These are phyloP conservation scores for Cheilosia vulpina DNA, from an alignment of 2,888 invertebrate species.

Conservation along the genomic window DNA sequence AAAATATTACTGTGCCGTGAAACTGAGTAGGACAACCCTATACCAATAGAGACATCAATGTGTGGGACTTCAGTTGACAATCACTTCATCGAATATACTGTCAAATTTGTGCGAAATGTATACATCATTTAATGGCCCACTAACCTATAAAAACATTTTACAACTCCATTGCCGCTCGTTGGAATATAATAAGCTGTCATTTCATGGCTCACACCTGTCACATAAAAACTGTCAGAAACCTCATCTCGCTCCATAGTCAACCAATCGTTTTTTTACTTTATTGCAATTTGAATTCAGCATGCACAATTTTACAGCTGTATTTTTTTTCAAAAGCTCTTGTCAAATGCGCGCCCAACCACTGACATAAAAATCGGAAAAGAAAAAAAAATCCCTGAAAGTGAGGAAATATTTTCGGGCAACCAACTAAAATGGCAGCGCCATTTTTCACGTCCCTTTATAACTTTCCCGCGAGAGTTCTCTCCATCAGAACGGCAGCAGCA, in stretches of 20 bases:
- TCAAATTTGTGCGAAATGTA: slow-evolving; percentile 4
- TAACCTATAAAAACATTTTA: slow-evolving; percentile 52
- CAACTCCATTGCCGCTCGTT: slow-evolving; percentile 25
- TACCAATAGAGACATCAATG: neutral
- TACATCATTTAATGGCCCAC: slow-evolving; percentile 33
- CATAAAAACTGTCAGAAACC: slow-evolving; percentile 42
- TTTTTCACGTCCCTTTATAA: slow-evolving; percentile 26
- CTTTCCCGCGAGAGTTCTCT: neutral
- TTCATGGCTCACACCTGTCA: slow-evolving; percentile 58
- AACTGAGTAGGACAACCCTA: neutral
- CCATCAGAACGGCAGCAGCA: neutral
- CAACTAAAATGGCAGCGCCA: slow-evolving; percentile 67
- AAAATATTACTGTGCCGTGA: neutral
- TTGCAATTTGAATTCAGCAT: slow-evolving; percentile 46
- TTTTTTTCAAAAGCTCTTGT: neutral
- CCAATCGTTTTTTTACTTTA: slow-evolving; percentile 14
- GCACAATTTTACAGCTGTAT: slow-evolving; percentile 14
- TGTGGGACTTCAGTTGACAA: neutral
- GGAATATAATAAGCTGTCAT: slow-evolving; percentile 49
- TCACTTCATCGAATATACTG: slow-evolving; percentile 8
- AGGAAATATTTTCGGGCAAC: slow-evolving; percentile 65
- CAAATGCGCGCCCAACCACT: slow-evolving; percentile 35
- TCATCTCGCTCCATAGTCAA: slow-evolving; percentile 41
- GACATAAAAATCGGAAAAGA: slow-evolving; percentile 38
- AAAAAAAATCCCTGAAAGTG: slow-evolving; percentile 49